A percentile compares a stretch with the other conserved stretches of the same genome.
These are phyloP conservation scores for Emydoidea blandingii DNA, from an alignment of 2,797 vertebrate species.

Conservation along the genomic window DNA sequence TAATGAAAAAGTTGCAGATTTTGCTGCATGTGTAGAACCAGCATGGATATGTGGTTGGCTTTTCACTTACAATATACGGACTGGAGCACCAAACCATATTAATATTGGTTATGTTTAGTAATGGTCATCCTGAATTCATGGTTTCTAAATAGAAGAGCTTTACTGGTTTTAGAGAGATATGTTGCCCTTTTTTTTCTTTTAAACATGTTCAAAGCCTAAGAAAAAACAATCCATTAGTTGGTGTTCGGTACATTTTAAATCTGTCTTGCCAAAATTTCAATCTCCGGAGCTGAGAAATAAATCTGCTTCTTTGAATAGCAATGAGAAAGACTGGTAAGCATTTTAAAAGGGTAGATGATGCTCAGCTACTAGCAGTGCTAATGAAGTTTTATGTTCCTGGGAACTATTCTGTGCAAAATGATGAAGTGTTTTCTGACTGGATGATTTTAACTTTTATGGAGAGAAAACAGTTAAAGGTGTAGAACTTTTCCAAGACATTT, in stretches of 20 bases:
- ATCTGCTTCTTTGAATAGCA: conserved; percentile 72
- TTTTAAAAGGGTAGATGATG: conserved; percentile 38
- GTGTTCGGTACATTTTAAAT: conserved; percentile 66
- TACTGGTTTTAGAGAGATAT: conserved; percentile 36
- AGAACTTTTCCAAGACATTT: conserved; percentile 9
- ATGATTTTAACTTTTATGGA: conserved; percentile 1
- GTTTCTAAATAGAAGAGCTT: conserved; percentile 46
- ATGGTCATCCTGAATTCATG: conserved; percentile 26
- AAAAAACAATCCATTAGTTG: conserved; percentile 56
- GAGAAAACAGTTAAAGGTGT: conserved; percentile 54
- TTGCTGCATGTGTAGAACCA: not conserved
- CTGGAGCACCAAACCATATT: not conserved
- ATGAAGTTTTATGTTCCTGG: conserved; percentile 39
- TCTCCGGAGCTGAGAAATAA: conserved; percentile 72
- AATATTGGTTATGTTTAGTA: conserved; percentile 38
- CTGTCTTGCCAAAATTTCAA: conserved; percentile 67
- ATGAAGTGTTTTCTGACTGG: conserved; percentile 45
- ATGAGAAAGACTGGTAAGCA: conserved; percentile 45
- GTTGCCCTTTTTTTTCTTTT: conserved; percentile 58
- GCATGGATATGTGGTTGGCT: conserved; percentile 22
- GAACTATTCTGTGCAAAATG: conserved; percentile 22
- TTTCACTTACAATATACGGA: conserved; percentile 42
- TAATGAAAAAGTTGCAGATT: conserved; percentile 11
- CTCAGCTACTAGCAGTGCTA: conserved; percentile 13
- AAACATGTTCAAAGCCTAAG: conserved; percentile 49